Base-by-base conservation (phyloP, 2,888 invertebrate species). In the Euplexia lucipara region DNA sequence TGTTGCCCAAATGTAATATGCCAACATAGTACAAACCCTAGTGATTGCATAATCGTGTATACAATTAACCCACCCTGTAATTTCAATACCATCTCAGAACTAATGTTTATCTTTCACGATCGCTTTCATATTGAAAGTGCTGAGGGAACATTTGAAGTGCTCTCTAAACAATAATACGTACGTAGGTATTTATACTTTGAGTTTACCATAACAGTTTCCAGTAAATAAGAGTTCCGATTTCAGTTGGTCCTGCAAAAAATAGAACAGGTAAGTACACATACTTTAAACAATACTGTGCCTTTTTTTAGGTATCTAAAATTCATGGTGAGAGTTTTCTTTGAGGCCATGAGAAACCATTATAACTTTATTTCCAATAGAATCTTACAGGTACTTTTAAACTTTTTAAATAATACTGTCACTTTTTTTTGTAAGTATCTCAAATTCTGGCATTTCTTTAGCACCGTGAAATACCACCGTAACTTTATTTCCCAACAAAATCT, bases 91-190 rank as follows among this genome's bases (percentile, higher is more conserved):
- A 53, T 60, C 39, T 61, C 47, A n/a, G 32, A 59, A 59, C 52
- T 52, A 75, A 62, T 72, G 41, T 75, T 75, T 73, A 63, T 59
- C 63, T 63, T 54, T 32, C 49, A 44, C 37, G 64, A 70, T 63
- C 57, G 57, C 45, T 70, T 75, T 47, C 44, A 72, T 51, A 47
- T 37, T n/a, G 20, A 60, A 39, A 45, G n/a, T 49, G 22, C 48
- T 42, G 51, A 61, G 26, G 34, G 41, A 35, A 58, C 53, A 57
- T 49, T 44, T 53, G 39, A 66, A 54, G 54, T 68, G 44, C 35
- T 68, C 48, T 53, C 16, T 51, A 45, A 69, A 47, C 49, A 71
- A 35, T 49, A 67, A 44, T 68, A 41, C n/a, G 20, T 47, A 39
- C 42, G 4, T 20, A 39, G 39, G 4, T 20, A 48, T 3, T 30